phyloP scores from a whole-genome alignment of 2,113 vertebrate species.

The Struthidea cinerea region DNA sequence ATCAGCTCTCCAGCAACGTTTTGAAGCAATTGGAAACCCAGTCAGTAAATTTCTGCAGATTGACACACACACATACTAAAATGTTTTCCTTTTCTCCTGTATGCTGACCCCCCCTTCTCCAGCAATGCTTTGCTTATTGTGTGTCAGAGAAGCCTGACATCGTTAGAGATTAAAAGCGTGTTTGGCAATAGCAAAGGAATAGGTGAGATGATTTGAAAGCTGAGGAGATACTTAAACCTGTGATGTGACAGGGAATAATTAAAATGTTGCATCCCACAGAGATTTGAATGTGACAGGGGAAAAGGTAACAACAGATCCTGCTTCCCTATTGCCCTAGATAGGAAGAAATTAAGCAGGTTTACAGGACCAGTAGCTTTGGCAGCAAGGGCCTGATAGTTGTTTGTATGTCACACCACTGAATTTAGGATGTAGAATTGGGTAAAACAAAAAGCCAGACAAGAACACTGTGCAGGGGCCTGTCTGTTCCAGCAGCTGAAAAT shows the following conservation, averaged over 20 bases:
- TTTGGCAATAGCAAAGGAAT: conserved; percentile 9
- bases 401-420: background rate
- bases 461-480: background rate
- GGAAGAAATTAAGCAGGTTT: background rate
- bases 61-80: background rate
- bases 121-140: background rate
- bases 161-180: conserved; percentile 8
- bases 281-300: background rate
- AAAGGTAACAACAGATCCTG: background rate
- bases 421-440: background rate
- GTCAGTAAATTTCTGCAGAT: background rate
- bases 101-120: background rate
- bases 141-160: conserved; percentile 14
- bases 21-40: background rate
- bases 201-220: conserved; percentile 29
- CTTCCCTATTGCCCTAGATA: background rate
- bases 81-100: background rate
- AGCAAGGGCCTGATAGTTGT: background rate
- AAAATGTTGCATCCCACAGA: background rate
- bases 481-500: background rate
- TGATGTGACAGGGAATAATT: conserved; percentile 34
- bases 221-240: conserved; percentile 9
- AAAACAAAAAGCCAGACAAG: background rate
- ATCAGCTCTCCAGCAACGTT: background rate
- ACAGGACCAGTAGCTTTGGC: background rate